A percentile compares a stretch with the other conserved stretches of the same genome.
Conservation (phyloP, 2,888 invertebrate species). For the Aspidiotus destructor region DNA sequence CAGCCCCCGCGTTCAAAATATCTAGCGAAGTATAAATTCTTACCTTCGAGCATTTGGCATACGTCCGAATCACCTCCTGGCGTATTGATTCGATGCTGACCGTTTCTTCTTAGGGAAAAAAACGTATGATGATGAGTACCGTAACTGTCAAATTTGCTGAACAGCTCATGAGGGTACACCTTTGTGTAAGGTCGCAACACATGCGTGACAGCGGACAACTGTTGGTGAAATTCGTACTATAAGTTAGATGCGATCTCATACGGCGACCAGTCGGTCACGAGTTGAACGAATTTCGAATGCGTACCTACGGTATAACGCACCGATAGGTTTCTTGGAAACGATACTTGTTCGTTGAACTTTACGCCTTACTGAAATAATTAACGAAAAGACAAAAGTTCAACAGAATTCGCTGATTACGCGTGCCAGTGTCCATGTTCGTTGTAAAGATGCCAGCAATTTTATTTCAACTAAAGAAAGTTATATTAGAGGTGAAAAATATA, state of each 20-base stretch:
- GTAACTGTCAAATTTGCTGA: neutral
- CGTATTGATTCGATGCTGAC: neutral
- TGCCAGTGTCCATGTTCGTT: neutral
- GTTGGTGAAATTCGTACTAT: neutral
- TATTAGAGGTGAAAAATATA: too few species aligned
- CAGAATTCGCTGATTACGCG: conserved; percentile 1
- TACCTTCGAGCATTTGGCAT: conserved; percentile 1
- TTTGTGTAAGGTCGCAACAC: neutral
- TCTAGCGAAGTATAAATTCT: neutral
- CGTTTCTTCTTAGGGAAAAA: neutral
- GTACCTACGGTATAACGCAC: neutral
- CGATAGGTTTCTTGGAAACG: neutral
- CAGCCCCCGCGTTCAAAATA: conserved; percentile 1
- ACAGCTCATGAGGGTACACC: too few species aligned
- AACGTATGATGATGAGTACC: neutral
- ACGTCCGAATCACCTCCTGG: conserved; percentile 2
- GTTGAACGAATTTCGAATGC: neutral
- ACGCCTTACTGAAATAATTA: conserved; percentile 1
- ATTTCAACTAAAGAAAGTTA: too few species aligned
- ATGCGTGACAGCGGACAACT: conserved; percentile 2
- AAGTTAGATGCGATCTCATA: neutral
- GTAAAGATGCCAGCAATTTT: neutral
- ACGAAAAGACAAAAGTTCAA: conserved; percentile 4
- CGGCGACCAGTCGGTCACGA: neutral
- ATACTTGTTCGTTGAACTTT: conserved; percentile 4